Evolutionary conservation across 1,140 invertebrate species (phyloP).

Genomic region (Oncopeltus fasciatus): DNA sequence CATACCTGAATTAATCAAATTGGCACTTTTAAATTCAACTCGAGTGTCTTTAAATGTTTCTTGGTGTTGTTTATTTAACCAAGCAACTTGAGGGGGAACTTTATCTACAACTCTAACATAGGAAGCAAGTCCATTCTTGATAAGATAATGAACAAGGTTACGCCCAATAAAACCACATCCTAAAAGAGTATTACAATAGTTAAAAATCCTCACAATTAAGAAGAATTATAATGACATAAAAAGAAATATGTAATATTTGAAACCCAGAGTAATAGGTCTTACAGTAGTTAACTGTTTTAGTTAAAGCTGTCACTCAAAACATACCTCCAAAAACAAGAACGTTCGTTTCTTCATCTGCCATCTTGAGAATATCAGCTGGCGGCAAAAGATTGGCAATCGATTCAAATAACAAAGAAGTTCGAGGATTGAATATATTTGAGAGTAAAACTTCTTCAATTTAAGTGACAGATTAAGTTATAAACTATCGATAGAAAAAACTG

Average conservation of each 20-base stretch:
- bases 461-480: too few relatives aligned
- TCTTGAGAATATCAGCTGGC: neutral
- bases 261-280: neutral
- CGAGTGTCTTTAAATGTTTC: slow-evolving; percentile 51
- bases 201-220: neutral
- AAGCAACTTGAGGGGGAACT: slow-evolving; percentile 79
- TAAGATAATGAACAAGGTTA: slow-evolving; percentile 67
- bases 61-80: slow-evolving; percentile 61
- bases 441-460: too few relatives aligned
- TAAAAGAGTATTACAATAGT: slow-evolving; percentile 31
- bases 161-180: slow-evolving; percentile 86
- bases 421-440: too few relatives aligned
- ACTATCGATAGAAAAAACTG: too few relatives aligned
- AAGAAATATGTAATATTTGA: neutral
- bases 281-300: neutral
- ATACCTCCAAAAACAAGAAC: slow-evolving; percentile 3
- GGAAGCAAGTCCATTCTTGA: slow-evolving; percentile 60
- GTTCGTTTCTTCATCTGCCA: neutral
- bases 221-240: neutral
- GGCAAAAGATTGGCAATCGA: neutral
- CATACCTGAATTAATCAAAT: slow-evolving; percentile 74
- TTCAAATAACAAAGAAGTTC: too few relatives aligned
- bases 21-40: slow-evolving; percentile 81
- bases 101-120: slow-evolving; percentile 74
- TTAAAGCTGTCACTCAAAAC: neutral